Base-by-base conservation (phyloP, 2,113 vertebrate genomes). In the Corythornis madagascariensis region DNA sequence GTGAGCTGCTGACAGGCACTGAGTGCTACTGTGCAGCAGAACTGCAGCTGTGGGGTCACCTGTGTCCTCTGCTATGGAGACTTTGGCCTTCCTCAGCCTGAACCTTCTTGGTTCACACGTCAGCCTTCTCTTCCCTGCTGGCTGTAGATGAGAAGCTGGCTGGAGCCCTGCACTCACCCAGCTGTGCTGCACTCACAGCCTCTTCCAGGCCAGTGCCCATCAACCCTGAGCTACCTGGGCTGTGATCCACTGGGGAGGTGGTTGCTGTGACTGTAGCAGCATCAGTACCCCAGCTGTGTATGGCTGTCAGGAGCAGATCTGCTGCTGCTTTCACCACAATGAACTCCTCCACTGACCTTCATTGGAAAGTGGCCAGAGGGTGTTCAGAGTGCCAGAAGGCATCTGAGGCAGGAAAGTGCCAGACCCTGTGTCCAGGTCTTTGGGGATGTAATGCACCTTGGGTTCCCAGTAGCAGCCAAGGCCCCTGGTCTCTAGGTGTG, bases 201-300 rank as follows among this genome's bases (percentile, higher is more conserved):
- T n/a, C 28, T 47, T 22, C 40, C 5, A 5, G 29, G 5, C 14
- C 2, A 4, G 7, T 55, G 12, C 15, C 48, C 13, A 13, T 50
- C 33, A 25, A 25, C 12, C 25, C 40, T 13, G 25, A 11, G 0
- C 26, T 47, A 20, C n/a, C 24, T 22, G 50, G 48, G 28, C 13
- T 5, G 2, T 29, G 29, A 5, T n/a, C n/a, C 19, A 1, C 7
- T 19, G 7, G 6, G 60, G 31, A 9, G 50, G 31, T 17, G 29
- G 29, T 50, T 48, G 16, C 59, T 33, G 42, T 9, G 21, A 11
- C 35, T 43, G 5, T 2, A 35, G 52, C 61, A 14, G 42, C 3
- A 35, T n/a, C n/a, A 12, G 28, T 22, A 11, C 60, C 26, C 59
- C 38, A 45, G 35, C 60, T 31, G 0, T 6, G 12, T 28, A 15